Percentiles rank a stretch among this genome's conserved stretches.
Conservation (phyloP, 92 coral and sea anemone species). For the Actinostola sp. region DNA sequence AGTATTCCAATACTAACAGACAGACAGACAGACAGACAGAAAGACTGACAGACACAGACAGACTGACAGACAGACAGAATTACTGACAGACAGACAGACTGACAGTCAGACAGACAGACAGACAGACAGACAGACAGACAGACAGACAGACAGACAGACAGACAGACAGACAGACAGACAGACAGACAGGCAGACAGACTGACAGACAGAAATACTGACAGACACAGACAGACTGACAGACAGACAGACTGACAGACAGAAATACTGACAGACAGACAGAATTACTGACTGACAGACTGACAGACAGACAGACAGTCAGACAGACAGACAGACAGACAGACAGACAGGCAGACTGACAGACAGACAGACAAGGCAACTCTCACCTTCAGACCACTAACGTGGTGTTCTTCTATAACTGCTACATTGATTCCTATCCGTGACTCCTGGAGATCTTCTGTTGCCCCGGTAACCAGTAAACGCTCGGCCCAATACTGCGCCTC, state of each 20-base stretch:
- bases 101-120: not conserved
- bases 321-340: not conserved
- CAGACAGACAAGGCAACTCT: not conserved
- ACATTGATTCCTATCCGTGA: constrained; percentile 82
- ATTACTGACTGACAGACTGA: not conserved
- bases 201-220: too few relatives aligned
- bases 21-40: not conserved
- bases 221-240: too few relatives aligned
- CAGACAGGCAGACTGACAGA: not conserved
- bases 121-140: not conserved
- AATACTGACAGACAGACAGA: too few relatives aligned
- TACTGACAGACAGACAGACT: too few relatives aligned
- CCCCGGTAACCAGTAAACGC: constrained; percentile 88
- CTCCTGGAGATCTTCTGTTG: constrained; percentile 78
- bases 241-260: too few relatives aligned
- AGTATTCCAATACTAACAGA: too few relatives aligned
- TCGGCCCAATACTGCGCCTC: constrained; percentile 99
- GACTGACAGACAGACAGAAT: too few relatives aligned
- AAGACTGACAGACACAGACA: too few relatives aligned
- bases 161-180: not conserved
- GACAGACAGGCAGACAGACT: not conserved
- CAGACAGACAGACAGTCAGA: not conserved
- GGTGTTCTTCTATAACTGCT: constrained; percentile 63
- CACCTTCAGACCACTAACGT: constrained; percentile 82
- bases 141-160: constrained; percentile 3